phyloP scores from a whole-genome alignment of 1,140 invertebrate genomes.

The Bombus sibiricus region DNA sequence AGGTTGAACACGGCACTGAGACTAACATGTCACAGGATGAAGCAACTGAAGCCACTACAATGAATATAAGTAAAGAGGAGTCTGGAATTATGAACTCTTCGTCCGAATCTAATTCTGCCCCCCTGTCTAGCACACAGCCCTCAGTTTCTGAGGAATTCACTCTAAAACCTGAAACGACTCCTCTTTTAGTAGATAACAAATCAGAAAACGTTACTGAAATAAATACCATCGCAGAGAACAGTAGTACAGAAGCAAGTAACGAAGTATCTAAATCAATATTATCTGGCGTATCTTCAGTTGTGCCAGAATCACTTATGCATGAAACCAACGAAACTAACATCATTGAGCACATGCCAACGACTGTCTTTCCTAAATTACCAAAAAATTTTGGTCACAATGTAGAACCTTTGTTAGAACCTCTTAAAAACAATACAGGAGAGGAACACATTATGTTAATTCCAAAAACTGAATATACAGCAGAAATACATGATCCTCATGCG shows the following conservation, averaged over 20 bases:
- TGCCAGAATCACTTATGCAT: constrained; percentile 19
- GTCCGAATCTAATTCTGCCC: not conserved
- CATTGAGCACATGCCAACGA: constrained; percentile 64
- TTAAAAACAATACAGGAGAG: constrained; percentile 55
- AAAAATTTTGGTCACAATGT: constrained; percentile 74
- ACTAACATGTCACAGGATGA: not conserved
- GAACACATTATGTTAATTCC: constrained; percentile 67
- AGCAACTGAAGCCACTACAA: not conserved
- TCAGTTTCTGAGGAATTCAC: not conserved
- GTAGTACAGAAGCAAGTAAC: not conserved
- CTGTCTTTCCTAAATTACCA: constrained; percentile 70
- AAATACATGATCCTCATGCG: constrained; percentile 65
- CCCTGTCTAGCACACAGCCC: not conserved
- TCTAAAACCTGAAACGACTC: not conserved
- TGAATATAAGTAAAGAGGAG: not conserved
- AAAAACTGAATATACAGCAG: constrained; percentile 47
- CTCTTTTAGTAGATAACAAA: not conserved
- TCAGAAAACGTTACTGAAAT: constrained; percentile 1
- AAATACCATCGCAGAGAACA: not conserved
- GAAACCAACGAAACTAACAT: constrained; percentile 68
- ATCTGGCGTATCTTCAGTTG: not conserved
- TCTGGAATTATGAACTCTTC: not conserved
- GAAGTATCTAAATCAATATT: not conserved
- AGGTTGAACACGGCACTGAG: constrained; percentile 6
- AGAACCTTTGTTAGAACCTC: constrained; percentile 69